phyloP scores from a whole-genome alignment of 2,113 vertebrate genomes.

The Forbesichthys agassizii region DNA sequence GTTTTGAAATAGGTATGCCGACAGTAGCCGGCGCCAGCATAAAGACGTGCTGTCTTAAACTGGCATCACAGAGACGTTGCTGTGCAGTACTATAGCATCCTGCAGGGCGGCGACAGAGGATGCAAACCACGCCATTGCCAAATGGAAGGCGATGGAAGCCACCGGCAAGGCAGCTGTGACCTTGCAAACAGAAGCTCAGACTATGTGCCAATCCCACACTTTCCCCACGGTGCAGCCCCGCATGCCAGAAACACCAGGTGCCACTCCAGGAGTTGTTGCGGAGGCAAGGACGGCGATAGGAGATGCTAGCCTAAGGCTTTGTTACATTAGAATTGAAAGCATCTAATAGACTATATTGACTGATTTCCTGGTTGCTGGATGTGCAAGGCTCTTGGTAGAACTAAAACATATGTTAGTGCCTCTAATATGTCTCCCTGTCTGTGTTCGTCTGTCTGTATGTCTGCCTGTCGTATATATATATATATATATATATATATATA shows the following conservation, averaged over 20 bases:
- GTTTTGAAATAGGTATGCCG: too few species aligned
- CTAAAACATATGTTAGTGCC: constrained; percentile 35
- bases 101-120: constrained; percentile 54
- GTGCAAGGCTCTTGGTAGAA: constrained; percentile 28
- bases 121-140: constrained; percentile 52
- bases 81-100: constrained; percentile 34
- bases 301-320: constrained; percentile 45
- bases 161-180: constrained; percentile 74
- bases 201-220: constrained; percentile 60
- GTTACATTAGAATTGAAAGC: constrained; percentile 55
- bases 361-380: constrained; percentile 38
- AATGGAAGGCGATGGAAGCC: constrained; percentile 59
- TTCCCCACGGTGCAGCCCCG: constrained; percentile 51
- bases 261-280: constrained; percentile 67
- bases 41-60: constrained; percentile 59
- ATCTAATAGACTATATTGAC: constrained; percentile 50
- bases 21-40: constrained; percentile 18
- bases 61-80: constrained; percentile 56
- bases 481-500: too few species aligned
- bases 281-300: constrained; percentile 37
- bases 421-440: neutral
- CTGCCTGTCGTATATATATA: too few species aligned
- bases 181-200: constrained; percentile 70
- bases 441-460: too few species aligned
- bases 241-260: constrained; percentile 73